Conservation (phyloP, 2,113 vertebrate species). For the Heterochromis multidens region DNA sequence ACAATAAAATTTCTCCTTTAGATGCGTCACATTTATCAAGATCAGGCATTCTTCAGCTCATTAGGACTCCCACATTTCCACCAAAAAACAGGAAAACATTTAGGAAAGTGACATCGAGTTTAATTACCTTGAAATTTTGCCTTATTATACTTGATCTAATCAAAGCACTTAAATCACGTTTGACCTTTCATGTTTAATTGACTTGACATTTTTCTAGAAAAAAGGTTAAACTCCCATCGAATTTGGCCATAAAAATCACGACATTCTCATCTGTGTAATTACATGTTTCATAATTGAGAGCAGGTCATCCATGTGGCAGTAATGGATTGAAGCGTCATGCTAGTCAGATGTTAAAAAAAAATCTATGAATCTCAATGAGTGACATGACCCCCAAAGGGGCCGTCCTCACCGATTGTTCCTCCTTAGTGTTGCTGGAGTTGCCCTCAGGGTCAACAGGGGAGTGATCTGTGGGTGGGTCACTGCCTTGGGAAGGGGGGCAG, state of each 20-base stretch:
- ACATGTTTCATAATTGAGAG: background rate
- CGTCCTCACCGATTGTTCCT: slow-evolving; percentile 52
- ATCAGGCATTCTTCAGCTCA: background rate
- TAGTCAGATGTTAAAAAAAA: background rate
- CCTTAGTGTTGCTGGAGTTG: slow-evolving; percentile 30
- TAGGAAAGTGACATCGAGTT: background rate
- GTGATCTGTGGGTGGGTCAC: slow-evolving; percentile 74
- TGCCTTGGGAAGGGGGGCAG: slow-evolving; percentile 83
- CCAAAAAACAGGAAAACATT: background rate
- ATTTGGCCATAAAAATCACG: background rate
- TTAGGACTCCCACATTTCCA: background rate
- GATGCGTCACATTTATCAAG: background rate
- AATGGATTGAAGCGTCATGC: slow-evolving; percentile 18
- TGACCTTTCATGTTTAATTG: slow-evolving; percentile 52
- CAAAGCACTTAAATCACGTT: slow-evolving; percentile 31
- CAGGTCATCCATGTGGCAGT: slow-evolving; percentile 18
- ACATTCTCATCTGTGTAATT: slow-evolving; percentile 16
- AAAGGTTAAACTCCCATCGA: slow-evolving; percentile 8
- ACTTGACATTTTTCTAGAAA: slow-evolving; percentile 41
- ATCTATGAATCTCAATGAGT: slow-evolving; percentile 17
- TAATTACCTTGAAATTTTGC: background rate
- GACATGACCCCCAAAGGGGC: background rate
- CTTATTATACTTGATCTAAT: slow-evolving; percentile 48
- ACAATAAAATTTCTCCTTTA: background rate
- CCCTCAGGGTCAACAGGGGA: slow-evolving; percentile 43